Conservation (phyloP, 2,113 vertebrate genomes). For the Corvus cornix region DNA sequence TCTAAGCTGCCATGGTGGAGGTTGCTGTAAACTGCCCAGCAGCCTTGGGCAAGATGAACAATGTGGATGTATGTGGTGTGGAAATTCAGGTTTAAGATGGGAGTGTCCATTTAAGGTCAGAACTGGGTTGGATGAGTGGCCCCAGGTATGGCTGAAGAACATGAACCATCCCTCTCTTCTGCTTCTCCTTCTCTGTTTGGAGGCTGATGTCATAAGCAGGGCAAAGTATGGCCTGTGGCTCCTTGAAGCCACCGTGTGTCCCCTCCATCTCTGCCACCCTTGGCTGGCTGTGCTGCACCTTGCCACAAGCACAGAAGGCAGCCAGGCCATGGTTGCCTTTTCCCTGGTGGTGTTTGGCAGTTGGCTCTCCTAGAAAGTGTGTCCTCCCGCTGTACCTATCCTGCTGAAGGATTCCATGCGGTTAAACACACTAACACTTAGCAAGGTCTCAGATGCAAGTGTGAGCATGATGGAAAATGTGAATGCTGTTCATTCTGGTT, state of each 20-base stretch:
- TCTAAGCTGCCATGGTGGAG: background rate
- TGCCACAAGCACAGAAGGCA: background rate
- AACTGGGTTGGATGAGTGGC: background rate
- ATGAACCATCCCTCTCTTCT: background rate
- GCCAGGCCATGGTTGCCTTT: background rate
- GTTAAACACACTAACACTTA: background rate
- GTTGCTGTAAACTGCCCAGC: background rate
- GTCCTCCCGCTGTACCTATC: background rate
- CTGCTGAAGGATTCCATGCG: background rate
- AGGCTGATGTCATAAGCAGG: background rate
- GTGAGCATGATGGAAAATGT: background rate
- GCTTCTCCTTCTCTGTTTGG: background rate
- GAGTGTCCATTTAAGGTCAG: background rate
- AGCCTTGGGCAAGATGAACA: background rate
- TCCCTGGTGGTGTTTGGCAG: background rate
- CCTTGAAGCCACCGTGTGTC: background rate
- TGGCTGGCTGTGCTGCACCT: background rate
- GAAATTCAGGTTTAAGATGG: background rate
- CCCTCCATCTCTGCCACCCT: background rate
- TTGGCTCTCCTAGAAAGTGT: background rate
- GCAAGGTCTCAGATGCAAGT: background rate
- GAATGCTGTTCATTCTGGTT: background rate
- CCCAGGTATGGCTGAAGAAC: background rate
- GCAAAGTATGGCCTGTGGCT: background rate
- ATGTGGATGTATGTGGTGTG: background rate